These are phyloP conservation scores for Eupithecia vulgata DNA, from an alignment of 2,888 invertebrate genomes.

Conservation along the genomic window DNA sequence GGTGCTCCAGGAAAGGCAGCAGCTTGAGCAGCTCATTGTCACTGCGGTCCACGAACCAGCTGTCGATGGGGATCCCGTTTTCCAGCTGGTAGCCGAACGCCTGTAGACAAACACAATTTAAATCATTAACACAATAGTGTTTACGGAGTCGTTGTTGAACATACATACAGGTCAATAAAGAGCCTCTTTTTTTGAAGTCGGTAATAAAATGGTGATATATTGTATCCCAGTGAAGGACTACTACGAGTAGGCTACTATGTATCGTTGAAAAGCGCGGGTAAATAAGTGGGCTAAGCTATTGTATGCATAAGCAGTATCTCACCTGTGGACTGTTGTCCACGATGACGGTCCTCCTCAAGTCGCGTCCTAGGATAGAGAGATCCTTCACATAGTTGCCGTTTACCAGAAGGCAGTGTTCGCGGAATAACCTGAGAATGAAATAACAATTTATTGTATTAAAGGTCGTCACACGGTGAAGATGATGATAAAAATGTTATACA, in stretches of 20 bases:
- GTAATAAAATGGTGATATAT: no score
- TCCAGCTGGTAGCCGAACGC: slow-evolving; percentile 96
- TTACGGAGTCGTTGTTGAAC: no score
- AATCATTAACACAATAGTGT: no score
- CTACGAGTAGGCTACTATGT: no score
- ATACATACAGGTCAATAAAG: no score
- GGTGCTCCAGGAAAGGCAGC: slow-evolving; percentile 94
- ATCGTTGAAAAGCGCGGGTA: no score
- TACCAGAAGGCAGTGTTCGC: slow-evolving; percentile 97
- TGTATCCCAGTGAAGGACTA: neutral
- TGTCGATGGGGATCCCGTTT: slow-evolving; percentile 98
- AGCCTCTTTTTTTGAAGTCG: no score
- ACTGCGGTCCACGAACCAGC: slow-evolving; percentile 96
- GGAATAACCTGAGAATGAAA: slow-evolving; percentile 91
- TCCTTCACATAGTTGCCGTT: slow-evolving; percentile 99
- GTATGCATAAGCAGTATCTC: neutral
- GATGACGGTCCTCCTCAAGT: slow-evolving; percentile 88
- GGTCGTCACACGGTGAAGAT: no score
- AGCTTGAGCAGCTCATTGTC: slow-evolving; percentile 96
- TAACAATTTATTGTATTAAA: no score
- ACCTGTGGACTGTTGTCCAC: slow-evolving; percentile 80
- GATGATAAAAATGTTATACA: no score
- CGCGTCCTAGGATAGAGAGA: slow-evolving; percentile 95
- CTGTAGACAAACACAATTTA: slow-evolving; percentile 74
- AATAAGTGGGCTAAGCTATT: no score